phyloP scores from a whole-genome alignment of 2,888 invertebrate species.

The Phrixothrix hirtus region DNA sequence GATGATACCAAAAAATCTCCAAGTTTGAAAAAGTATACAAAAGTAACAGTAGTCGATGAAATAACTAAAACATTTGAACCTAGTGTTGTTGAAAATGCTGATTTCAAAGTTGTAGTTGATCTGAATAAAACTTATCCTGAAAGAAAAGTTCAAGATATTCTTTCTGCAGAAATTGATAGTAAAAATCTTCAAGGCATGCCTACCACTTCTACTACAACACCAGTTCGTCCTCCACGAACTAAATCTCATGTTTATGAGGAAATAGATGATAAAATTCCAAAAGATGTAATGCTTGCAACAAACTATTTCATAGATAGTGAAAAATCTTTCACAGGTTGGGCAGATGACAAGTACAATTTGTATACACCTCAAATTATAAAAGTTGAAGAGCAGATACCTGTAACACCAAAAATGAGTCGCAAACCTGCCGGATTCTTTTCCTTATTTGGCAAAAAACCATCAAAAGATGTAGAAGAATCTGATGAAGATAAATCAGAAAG shows the following conservation, averaged over 20 bases:
- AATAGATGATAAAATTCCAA: slow-evolving; percentile 31
- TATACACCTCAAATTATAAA: slow-evolving; percentile 27
- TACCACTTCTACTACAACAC: not conserved
- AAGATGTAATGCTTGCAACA: slow-evolving; percentile 42
- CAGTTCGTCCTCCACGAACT: slow-evolving; percentile 36
- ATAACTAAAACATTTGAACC: slow-evolving; percentile 48
- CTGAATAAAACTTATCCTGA: slow-evolving; percentile 43
- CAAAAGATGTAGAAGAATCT: slow-evolving; percentile 48
- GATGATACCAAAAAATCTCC: slow-evolving; percentile 10
- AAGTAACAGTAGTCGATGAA: slow-evolving; percentile 45
- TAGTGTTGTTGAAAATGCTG: slow-evolving; percentile 46
- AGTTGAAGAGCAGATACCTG: slow-evolving; percentile 30
- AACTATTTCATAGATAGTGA: slow-evolving; percentile 48
- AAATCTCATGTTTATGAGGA: slow-evolving; percentile 47
- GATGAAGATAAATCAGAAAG: slow-evolving; percentile 43
- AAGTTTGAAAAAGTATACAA: slow-evolving; percentile 35
- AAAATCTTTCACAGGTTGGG: slow-evolving; percentile 45
- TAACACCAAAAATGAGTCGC: slow-evolving; percentile 42
- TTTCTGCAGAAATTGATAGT: slow-evolving; percentile 45
- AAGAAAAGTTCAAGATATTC: slow-evolving; percentile 45
- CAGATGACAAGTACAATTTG: slow-evolving; percentile 42
- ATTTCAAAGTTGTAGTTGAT: slow-evolving; percentile 48
- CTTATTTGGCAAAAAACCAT: slow-evolving; percentile 46
- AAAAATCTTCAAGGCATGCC: not conserved
- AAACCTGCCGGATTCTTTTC: slow-evolving; percentile 48